phyloP scores from a whole-genome alignment of 2,797 vertebrate species.

The Semaprochilodus insignis region DNA sequence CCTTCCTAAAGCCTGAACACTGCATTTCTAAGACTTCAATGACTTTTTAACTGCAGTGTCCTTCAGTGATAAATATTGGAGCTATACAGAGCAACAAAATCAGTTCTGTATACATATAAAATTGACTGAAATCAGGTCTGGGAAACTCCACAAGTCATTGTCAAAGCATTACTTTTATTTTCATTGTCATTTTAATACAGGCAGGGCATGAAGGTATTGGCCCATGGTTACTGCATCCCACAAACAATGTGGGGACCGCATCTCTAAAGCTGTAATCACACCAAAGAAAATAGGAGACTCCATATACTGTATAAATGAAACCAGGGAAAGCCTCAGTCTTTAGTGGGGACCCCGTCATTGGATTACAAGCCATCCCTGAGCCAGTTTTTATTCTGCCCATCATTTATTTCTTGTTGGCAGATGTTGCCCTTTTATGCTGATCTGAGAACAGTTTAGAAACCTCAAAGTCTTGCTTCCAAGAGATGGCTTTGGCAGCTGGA shows the following conservation, averaged over 20 bases:
- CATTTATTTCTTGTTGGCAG: neutral
- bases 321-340: neutral
- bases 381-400: neutral
- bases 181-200: neutral
- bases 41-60: too few relatives aligned
- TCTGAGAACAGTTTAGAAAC: neutral
- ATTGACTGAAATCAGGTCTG: neutral
- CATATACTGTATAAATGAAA: neutral
- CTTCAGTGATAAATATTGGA: too few relatives aligned
- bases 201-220: neutral
- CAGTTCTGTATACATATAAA: neutral
- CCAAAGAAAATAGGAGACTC: neutral
- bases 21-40: too few relatives aligned
- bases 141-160: neutral
- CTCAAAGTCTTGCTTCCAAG: too few relatives aligned
- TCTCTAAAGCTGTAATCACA: neutral
- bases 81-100: neutral
- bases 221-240: neutral
- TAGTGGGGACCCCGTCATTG: neutral
- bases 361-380: neutral
- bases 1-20: too few relatives aligned
- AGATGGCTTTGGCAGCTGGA: neutral
- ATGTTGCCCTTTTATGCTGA: neutral
- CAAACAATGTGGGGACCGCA: neutral
- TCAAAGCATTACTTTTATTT: conserved; percentile 36